These are phyloP conservation scores for Conchocele bisecta DNA, from an alignment of 2,888 invertebrate species.

Conservation along the genomic window DNA sequence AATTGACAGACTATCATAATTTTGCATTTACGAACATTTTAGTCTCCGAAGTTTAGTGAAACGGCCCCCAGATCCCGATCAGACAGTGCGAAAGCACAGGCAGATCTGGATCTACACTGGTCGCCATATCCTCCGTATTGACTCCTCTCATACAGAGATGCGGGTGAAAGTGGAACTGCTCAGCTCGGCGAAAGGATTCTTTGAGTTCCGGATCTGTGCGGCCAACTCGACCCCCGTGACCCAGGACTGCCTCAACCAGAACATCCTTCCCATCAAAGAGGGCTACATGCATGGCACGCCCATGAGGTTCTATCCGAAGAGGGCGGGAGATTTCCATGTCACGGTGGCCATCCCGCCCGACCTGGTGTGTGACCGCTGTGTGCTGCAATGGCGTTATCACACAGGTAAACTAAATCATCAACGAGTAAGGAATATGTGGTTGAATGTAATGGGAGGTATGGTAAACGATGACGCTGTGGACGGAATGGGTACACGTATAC, in stretches of 20 bases:
- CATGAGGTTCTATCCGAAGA: conserved; percentile 47
- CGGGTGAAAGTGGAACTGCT: conserved; percentile 48
- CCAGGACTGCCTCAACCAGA: conserved; percentile 51
- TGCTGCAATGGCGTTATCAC: conserved; percentile 55
- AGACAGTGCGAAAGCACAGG: too few species aligned
- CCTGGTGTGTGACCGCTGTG: conserved; percentile 49
- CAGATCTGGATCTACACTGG: too few species aligned
- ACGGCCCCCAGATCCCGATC: too few species aligned
- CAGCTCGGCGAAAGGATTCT: conserved; percentile 42
- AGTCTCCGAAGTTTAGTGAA: too few species aligned
- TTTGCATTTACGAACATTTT: too few species aligned
- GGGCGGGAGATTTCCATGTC: conserved; percentile 52
- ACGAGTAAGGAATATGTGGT: too few species aligned
- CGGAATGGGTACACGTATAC: too few species aligned
- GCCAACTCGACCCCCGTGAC: conserved; percentile 39
- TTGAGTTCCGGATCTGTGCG: conserved; percentile 49
- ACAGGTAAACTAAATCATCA: conserved; percentile 53
- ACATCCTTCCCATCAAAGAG: conserved; percentile 51
- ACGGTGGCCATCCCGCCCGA: conserved; percentile 49
- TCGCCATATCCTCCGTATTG: too few species aligned
- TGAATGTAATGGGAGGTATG: too few species aligned
- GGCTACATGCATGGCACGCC: conserved; percentile 49
- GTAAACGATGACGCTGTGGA: too few species aligned
- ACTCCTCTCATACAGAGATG: conserved; percentile 38
- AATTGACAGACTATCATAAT: too few species aligned